A percentile compares a stretch with the other conserved stretches of the same genome.
These are phyloP conservation scores for Otis tarda DNA, from an alignment of 2,113 vertebrate species.

Conservation along the genomic window DNA sequence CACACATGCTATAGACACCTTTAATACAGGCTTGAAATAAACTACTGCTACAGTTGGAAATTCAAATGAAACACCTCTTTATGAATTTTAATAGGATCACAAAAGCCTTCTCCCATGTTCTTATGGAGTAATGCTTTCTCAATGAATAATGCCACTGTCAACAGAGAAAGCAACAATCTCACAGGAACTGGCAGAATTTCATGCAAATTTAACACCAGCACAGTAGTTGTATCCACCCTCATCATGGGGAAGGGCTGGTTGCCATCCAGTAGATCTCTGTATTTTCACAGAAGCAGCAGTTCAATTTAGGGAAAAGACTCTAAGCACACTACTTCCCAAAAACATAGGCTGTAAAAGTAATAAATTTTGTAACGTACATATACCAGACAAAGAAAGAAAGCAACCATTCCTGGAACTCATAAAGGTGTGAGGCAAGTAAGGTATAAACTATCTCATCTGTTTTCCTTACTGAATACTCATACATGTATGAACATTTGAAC, in stretches of 20 bases:
- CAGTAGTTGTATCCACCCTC: background rate
- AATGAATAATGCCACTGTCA: background rate
- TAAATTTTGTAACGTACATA: background rate
- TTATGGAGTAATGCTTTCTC: background rate
- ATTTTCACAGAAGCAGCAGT: background rate
- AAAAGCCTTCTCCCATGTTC: background rate
- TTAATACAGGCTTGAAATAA: background rate
- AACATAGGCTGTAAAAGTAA: background rate
- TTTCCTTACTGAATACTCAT: background rate
- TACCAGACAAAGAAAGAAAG: background rate
- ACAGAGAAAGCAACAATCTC: background rate
- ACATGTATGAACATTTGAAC: background rate
- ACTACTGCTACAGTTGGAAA: background rate
- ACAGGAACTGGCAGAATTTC: background rate
- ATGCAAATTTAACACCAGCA: background rate
- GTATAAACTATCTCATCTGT: background rate
- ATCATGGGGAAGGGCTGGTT: background rate
- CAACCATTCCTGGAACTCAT: background rate
- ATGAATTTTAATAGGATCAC: conserved; percentile 1
- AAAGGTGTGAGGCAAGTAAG: background rate
- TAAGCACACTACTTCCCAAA: background rate
- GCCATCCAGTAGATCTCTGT: background rate
- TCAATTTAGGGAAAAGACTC: background rate
- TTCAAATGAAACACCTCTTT: background rate
- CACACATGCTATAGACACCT: background rate